phyloP scores from a whole-genome alignment of 2,888 invertebrate genomes.

The Ennomos quercinarius region DNA sequence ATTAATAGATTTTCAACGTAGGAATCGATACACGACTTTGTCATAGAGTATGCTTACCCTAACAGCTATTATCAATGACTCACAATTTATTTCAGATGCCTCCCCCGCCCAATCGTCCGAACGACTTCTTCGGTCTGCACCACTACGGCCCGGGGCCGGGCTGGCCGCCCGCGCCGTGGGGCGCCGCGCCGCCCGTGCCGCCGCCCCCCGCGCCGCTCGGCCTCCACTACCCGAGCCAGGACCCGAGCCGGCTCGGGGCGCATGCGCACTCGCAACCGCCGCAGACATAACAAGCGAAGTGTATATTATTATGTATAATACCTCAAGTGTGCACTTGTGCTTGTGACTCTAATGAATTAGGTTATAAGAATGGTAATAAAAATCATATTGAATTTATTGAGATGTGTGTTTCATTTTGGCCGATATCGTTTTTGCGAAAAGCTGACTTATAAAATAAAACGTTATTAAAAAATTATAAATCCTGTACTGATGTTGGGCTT shows the following conservation, averaged over 20 bases:
- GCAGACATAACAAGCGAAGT: conserved; percentile 57
- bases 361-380: conserved; percentile 28
- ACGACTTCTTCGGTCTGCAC: conserved; percentile 87
- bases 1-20: too few species aligned
- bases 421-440: too few species aligned
- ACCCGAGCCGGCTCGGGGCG: conserved; percentile 96
- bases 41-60: too few species aligned
- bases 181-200: conserved; percentile 46
- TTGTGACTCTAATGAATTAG: conserved; percentile 6
- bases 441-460: too few species aligned
- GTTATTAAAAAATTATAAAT: too few species aligned
- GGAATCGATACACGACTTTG: too few species aligned
- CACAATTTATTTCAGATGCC: conserved; percentile 67
- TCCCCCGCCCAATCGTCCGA: conserved; percentile 81
- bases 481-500: too few species aligned
- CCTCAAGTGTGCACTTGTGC: neutral
- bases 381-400: conserved; percentile 15
- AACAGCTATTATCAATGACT: too few species aligned
- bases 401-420: conserved; percentile 8
- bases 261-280: conserved; percentile 75
- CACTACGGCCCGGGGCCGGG: conserved; percentile 62
- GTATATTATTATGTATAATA: too few species aligned
- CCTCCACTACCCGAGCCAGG: conserved; percentile 98
- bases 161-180: conserved; percentile 59
- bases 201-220: conserved; percentile 85